Conservation (phyloP, 2,113 vertebrate species). For the Entosphenus tridentatus region DNA sequence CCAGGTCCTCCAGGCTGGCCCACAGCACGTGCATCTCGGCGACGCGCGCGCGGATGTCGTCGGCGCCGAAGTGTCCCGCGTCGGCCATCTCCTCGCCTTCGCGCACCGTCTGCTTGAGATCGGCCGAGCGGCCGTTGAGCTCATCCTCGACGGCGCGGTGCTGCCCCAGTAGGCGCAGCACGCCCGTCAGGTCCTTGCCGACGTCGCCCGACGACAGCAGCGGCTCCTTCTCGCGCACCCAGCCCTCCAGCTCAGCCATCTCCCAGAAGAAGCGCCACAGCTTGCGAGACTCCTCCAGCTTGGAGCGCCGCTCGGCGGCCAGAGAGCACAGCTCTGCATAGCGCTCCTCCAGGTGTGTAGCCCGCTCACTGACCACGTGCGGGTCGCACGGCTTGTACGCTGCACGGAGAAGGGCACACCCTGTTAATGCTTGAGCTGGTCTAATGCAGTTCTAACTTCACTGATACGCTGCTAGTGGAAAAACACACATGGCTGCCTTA, state of each 20-base stretch:
- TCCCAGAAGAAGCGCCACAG: constrained; percentile 98
- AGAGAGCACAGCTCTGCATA: constrained; percentile 79
- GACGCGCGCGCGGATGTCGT: constrained; percentile 55
- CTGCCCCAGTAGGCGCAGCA: constrained; percentile 56
- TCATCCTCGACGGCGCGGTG: constrained; percentile 74
- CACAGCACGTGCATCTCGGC: constrained; percentile 56
- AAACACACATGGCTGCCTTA: no score
- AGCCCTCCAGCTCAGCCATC: constrained; percentile 84
- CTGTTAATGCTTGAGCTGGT: no score
- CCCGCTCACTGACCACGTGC: constrained; percentile 60
- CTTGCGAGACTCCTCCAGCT: constrained; percentile 64
- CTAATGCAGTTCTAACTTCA: no score
- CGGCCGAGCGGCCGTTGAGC: constrained; percentile 55
- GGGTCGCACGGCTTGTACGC: constrained; percentile 90
- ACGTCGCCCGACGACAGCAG: constrained; percentile 64
- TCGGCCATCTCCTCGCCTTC: constrained; percentile 65
- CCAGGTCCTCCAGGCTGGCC: constrained; percentile 56
- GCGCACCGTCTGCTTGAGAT: constrained; percentile 54
- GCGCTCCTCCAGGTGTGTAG: constrained; percentile 80
- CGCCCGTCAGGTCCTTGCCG: constrained; percentile 63
- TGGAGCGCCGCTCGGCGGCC: constrained; percentile 48
- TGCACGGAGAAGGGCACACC: constrained; percentile 14
- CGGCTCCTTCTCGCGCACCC: constrained; percentile 88
- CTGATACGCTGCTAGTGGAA: no score
- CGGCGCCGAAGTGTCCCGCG: constrained; percentile 54